Evolutionary conservation across 1,140 invertebrate species (phyloP).

Genomic region (Bombus confusus): DNA sequence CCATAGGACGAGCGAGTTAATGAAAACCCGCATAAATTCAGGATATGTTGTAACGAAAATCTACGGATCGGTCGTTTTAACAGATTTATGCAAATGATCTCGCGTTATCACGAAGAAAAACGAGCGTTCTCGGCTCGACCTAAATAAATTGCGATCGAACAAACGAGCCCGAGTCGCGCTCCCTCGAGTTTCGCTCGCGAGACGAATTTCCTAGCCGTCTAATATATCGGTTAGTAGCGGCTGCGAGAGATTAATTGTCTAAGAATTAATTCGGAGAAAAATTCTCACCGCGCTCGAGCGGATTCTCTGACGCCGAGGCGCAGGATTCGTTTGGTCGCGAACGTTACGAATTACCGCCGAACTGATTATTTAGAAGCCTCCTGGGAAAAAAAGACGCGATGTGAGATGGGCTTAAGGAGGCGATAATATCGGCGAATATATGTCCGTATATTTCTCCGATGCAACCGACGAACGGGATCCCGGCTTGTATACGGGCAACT

Average conservation of each 20-base stretch:
- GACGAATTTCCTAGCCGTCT: background rate
- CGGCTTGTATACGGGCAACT: conserved; percentile 31
- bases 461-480: conserved; percentile 73
- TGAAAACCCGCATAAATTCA: background rate
- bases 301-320: no score
- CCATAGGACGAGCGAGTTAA: background rate
- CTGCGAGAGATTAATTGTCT: background rate
- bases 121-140: conserved; percentile 6
- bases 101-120: background rate
- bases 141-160: conserved; percentile 14
- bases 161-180: background rate
- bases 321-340: background rate
- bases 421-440: conserved; percentile 56
- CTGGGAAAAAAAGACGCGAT: conserved; percentile 17
- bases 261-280: background rate
- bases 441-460: conserved; percentile 53
- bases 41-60: background rate
- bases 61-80: background rate
- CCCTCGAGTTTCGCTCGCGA: background rate
- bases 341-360: background rate
- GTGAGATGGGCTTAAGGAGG: conserved; percentile 43
- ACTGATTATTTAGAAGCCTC: conserved; percentile 32
- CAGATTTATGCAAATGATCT: background rate
- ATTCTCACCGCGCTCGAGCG: background rate
- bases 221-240: conserved; percentile 3